These are phyloP conservation scores for Drosophila anomalata DNA, from an alignment of 2,888 invertebrate genomes.

Conservation along the genomic window DNA sequence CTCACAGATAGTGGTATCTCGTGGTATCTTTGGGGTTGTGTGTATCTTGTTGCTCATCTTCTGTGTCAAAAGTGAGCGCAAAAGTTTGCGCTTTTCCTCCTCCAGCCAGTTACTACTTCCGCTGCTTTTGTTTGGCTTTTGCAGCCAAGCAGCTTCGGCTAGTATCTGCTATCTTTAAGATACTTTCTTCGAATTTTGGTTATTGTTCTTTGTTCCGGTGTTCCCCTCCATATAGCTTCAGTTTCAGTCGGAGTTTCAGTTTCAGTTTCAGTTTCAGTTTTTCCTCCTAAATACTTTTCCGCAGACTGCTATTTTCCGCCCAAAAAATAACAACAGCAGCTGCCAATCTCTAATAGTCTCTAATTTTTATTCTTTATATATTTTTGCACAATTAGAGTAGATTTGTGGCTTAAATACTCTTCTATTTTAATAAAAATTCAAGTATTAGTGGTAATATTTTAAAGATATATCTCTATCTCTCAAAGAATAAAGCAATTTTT, in stretches of 20 bases:
- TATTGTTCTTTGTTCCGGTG: constrained; percentile 28
- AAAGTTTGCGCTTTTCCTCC: constrained; percentile 59
- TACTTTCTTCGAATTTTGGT: constrained; percentile 57
- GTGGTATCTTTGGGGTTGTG: not conserved
- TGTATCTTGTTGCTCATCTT: constrained; percentile 58
- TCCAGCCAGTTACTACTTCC: constrained; percentile 41
- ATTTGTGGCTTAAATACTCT: too few species aligned
- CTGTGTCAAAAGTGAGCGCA: constrained; percentile 75
- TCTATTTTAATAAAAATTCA: too few species aligned
- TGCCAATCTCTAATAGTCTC: not conserved
- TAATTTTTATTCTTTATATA: too few species aligned
- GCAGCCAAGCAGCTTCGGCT: constrained; percentile 26
- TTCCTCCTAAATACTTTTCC: constrained; percentile 19
- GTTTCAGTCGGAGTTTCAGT: not conserved
- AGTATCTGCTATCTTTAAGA: constrained; percentile 64
- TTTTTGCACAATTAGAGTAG: too few species aligned
- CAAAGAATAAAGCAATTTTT: too few species aligned
- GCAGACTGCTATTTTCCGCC: constrained; percentile 39
- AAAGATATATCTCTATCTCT: too few species aligned
- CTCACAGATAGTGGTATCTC: not conserved
- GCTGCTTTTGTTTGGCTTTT: constrained; percentile 57
- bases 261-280: constrained; percentile 32
- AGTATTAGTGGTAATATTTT: too few species aligned
- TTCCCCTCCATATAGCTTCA: not conserved
- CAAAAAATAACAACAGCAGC: constrained; percentile 9